Conservation (phyloP, 2,797 vertebrate species). For the Podargus strigoides region DNA sequence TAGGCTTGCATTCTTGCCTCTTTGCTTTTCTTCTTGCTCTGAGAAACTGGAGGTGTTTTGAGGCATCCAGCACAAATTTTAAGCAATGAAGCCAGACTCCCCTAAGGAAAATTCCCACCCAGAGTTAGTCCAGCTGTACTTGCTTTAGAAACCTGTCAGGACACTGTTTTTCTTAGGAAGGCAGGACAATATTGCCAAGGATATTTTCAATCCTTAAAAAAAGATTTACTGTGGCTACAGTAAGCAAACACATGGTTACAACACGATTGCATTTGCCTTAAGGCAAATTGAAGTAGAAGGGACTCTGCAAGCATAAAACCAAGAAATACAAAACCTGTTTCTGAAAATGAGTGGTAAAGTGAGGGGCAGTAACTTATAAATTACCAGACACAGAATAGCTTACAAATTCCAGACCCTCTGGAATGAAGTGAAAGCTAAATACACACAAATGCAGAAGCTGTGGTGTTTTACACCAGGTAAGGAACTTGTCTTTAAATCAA, state of each 20-base stretch:
- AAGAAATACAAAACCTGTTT: not conserved
- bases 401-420: not conserved
- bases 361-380: not conserved
- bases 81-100: not conserved
- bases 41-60: not conserved
- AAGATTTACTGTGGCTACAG: not conserved
- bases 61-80: not conserved
- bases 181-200: not conserved
- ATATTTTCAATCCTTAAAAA: not conserved
- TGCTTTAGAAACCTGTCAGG: not conserved
- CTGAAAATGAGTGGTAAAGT: not conserved
- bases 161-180: not conserved
- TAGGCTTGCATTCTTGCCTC: not conserved
- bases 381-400: not conserved
- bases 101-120: slow-evolving; percentile 15
- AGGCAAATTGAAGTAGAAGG: not conserved
- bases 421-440: not conserved
- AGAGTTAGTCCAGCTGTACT: not conserved
- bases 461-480: not conserved
- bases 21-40: not conserved
- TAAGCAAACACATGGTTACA: not conserved
- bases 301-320: not conserved
- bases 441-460: not conserved
- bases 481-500: not conserved
- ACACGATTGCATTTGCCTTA: not conserved